phyloP scores from a whole-genome alignment of 2,113 vertebrate species.

The Dipodomys stephensi region DNA sequence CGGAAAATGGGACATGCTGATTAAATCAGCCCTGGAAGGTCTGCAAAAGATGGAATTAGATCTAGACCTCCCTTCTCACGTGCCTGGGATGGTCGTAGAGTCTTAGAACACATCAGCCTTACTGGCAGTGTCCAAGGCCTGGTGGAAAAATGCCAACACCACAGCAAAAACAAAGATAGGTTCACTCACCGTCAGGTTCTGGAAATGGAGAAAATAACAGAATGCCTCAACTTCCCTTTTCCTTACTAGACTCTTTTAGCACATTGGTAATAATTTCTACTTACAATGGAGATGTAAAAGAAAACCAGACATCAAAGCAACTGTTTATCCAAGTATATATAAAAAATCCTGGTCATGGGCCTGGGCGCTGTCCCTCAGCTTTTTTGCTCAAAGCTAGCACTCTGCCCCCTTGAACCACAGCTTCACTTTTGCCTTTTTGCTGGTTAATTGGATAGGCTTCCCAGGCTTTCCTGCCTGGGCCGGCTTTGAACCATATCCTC shows the following conservation, averaged over 20 bases:
- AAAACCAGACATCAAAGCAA: not conserved
- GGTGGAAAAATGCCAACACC: not conserved
- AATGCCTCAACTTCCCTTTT: too few relatives aligned
- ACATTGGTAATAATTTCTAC: accelerated
- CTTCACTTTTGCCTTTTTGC: too few relatives aligned
- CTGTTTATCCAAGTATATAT: too few relatives aligned
- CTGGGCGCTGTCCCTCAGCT: too few relatives aligned
- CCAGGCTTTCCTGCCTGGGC: too few relatives aligned
- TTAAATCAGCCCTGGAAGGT: not conserved
- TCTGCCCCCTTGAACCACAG: too few relatives aligned
- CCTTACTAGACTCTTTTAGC: not conserved
- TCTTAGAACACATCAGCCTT: not conserved
- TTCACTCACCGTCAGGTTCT: accelerated
- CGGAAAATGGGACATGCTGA: not conserved
- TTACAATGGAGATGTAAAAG: accelerated
- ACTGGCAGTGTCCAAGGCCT: not conserved
- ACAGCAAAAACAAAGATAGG: too few relatives aligned
- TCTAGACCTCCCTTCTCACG: not conserved
- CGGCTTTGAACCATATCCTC: too few relatives aligned
- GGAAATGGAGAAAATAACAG: accelerated
- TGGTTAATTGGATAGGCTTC: too few relatives aligned
- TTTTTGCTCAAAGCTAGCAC: too few relatives aligned
- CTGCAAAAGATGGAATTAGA: too few relatives aligned
- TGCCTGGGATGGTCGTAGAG: not conserved
- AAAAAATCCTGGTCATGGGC: too few relatives aligned